Base-by-base conservation (phyloP, 2,113 vertebrate genomes). In the Myotis brandtii region DNA sequence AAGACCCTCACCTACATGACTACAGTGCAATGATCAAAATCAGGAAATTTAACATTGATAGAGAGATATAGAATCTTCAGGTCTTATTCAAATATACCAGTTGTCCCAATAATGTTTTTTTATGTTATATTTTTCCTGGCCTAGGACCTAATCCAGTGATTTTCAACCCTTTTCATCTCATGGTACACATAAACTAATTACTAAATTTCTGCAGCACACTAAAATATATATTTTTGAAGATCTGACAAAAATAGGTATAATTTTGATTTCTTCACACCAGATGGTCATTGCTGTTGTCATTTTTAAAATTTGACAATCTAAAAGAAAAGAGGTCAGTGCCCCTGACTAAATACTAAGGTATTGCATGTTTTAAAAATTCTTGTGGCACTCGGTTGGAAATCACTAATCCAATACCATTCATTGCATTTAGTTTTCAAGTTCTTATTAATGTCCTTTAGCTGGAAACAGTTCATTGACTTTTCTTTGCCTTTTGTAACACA, bases 391-490 rank as follows among this genome's bases (percentile, higher is more conserved):
- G 30, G 30, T 50, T 52, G 46, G 20, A 77, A 77, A 77, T 77
- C 18, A 32, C 9, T 87, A 94, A 92, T 94, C 18, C 34, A 80
- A 0, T 62, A 52, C 70, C 66, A 76, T 21, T 56, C 2, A 5
- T 59, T 87, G 43, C 17, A 25, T 66, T 59, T 92, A 66, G 20
- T 70, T 95, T 96, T 95, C 6, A 87, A 93, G 23, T 86, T 64
- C 34, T 91, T 56, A 23, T 62, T 89, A 73, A 76, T 87, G 11
- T 64, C 37, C 32, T 73, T 79, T 77, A 83, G 62, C 17, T 80
- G 43, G 62, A 73, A 96, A 83, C 8, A 75, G 32, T 80, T 87
- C 6, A 37, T 94, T 46, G 69, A 66, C 43, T 93, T 94, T 77
- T 76, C 50, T 86, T 80, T 72, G 75, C 32, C 25, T 59, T 82